Base-by-base conservation (phyloP, 1,140 invertebrate species). In the Drosophila neocordata region DNA sequence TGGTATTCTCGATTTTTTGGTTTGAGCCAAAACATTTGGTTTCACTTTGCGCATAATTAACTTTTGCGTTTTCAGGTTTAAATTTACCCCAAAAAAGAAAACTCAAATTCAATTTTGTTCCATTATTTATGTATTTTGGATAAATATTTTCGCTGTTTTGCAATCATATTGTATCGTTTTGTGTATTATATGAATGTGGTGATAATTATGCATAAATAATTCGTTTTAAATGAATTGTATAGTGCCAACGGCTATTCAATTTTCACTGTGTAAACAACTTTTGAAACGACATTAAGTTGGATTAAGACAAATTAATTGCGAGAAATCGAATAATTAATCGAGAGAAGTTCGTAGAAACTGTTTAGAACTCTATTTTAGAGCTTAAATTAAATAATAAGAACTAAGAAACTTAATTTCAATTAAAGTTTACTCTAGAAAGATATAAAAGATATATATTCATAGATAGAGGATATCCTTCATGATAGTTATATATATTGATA, bases 1-100 rank as follows among this genome's bases (percentile, higher is more conserved):
- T n/a, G n/a, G n/a, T n/a, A 35, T 48, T 48, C 2, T 4, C n/a
- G 41, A 8, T 20, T 20, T 5, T 4, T 48, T 20, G 51, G 55
- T 55, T 75, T 76, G 73, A 76, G 73, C 65, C 73, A 76, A 76
- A 76, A 76, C 73, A 76, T 76, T 76, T 77, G 73, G 73, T 76
- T 76, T 76, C 73, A 76, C 73, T 76, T 76, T 76, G 73, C 73
- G 73, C 73, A 76, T 76, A 76, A 76, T 76, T 76, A 76, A 76
- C 65, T 76, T 76, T 76, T 74, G 64, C 72, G 68, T 52, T 74
- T 56, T 34, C n/a, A 15, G 15, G 24, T 56, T 56, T 6, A 15
- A 48, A 44, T 22, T 72, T 60, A 62, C 58, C 27, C 22, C 22
- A 24, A 24, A 24, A 24, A 2, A 24, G 20, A 72, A 55, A 71